Percentiles rank a stretch among this genome's conserved stretches.
These are phyloP conservation scores for Brachyistius frenatus DNA, from an alignment of 2,113 vertebrate genomes.

Conservation along the genomic window DNA sequence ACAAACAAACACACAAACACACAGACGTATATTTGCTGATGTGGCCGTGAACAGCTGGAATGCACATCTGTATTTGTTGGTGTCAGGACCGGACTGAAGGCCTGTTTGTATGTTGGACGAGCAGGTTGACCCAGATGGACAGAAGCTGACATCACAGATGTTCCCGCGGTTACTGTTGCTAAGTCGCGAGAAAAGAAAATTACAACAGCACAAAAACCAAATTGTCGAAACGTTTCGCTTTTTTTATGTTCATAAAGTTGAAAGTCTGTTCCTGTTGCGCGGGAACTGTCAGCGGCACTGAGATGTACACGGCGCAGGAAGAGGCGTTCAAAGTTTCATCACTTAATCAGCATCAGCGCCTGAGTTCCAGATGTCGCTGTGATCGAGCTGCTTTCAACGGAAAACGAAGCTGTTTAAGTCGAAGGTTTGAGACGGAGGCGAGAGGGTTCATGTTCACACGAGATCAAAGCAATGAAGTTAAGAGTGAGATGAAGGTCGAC, in stretches of 20 bases:
- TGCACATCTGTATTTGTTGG: conserved; percentile 62
- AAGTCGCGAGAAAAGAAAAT: neutral
- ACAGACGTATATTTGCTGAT: neutral
- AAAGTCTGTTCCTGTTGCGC: too few species aligned
- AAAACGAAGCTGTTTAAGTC: too few species aligned
- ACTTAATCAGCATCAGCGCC: too few species aligned
- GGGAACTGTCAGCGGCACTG: too few species aligned
- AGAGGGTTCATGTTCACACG: neutral
- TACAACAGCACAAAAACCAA: too few species aligned
- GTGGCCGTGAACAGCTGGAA: conserved; percentile 51
- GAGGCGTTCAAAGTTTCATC: too few species aligned
- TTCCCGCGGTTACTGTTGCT: neutral
- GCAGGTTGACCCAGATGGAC: neutral
- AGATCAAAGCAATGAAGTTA: neutral
- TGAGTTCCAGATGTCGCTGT: too few species aligned
- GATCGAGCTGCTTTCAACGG: too few species aligned
- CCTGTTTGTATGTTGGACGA: conserved; percentile 25
- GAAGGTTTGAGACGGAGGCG: neutral
- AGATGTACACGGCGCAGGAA: too few species aligned
- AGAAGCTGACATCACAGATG: neutral
- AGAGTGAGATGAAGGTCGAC: neutral
- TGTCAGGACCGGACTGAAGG: conserved; percentile 41
- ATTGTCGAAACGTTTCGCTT: too few species aligned
- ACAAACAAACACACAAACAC: conserved; percentile 30
- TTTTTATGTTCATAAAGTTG: too few species aligned